A percentile compares a stretch with the other conserved stretches of the same genome.
These are phyloP conservation scores for Cydia pomonella DNA, from an alignment of 1,140 invertebrate species.

Conservation along the genomic window DNA sequence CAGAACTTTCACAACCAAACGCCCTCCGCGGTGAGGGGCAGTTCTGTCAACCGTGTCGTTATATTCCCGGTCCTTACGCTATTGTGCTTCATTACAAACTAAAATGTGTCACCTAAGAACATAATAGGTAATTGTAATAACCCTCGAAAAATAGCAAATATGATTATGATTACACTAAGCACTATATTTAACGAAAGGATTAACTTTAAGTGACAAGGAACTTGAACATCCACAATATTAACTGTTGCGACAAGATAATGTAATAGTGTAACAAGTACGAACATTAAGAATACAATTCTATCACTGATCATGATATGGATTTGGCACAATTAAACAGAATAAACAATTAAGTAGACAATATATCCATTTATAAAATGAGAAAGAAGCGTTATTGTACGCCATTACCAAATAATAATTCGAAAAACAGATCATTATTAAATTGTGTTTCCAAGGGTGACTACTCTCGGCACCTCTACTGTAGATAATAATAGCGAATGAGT, in stretches of 20 bases:
- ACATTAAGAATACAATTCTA: constrained; percentile 54
- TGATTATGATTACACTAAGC: constrained; percentile 58
- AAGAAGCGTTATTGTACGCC: background rate
- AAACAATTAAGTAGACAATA: constrained; percentile 42
- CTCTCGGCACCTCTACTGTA: constrained; percentile 7
- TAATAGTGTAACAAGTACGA: constrained; percentile 47
- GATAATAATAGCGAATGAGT: constrained; percentile 8
- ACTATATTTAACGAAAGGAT: constrained; percentile 49
- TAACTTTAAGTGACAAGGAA: constrained; percentile 63
- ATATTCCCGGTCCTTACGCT: constrained; percentile 62
- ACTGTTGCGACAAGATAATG: constrained; percentile 46
- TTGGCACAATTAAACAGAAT: constrained; percentile 71
- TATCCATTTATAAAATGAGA: constrained; percentile 41
- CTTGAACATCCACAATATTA: constrained; percentile 56
- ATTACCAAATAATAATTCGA: background rate
- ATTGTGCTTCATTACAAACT: constrained; percentile 72
- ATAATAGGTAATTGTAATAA: constrained; percentile 58
- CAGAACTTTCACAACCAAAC: constrained; percentile 54
- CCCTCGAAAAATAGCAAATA: constrained; percentile 73
- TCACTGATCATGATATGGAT: constrained; percentile 74
- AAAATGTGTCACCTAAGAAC: constrained; percentile 56
- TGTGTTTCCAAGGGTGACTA: constrained; percentile 19
- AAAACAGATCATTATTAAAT: constrained; percentile 3
- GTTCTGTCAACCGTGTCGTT: constrained; percentile 38
- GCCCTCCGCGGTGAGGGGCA: constrained; percentile 41